phyloP scores from a whole-genome alignment of 2,797 vertebrate species.

The Serranus cabrilla region DNA sequence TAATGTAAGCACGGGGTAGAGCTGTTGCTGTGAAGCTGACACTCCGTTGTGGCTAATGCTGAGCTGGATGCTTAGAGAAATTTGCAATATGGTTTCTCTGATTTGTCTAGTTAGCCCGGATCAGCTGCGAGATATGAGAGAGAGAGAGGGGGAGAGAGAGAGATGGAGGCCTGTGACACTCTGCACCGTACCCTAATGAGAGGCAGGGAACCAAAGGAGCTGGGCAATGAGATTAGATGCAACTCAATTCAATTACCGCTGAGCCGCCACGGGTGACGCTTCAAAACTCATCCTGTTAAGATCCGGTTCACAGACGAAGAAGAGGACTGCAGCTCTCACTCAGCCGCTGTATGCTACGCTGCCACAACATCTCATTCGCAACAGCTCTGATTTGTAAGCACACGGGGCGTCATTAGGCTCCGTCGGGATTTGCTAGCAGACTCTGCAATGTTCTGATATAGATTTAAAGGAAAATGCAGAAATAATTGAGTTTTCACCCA shows the following conservation, averaged over 20 bases:
- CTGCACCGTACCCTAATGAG: conserved; percentile 78
- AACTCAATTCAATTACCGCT: conserved; percentile 88
- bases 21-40: conserved; percentile 23
- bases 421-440: conserved; percentile 61
- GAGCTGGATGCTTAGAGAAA: conserved; percentile 49
- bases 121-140: conserved; percentile 66
- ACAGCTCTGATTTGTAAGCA: conserved; percentile 70
- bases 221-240: conserved; percentile 88
- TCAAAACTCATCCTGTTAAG: conserved; percentile 89
- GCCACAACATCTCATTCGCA: conserved; percentile 68
- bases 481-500: conserved; percentile 72
- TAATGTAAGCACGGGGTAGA: conserved; percentile 14
- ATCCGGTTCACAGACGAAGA: conserved; percentile 78
- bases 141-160: conserved; percentile 37
- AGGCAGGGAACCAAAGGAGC: conserved; percentile 79
- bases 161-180: conserved; percentile 71
- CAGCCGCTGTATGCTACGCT: conserved; percentile 51
- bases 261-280: conserved; percentile 86
- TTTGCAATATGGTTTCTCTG: conserved; percentile 66
- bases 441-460: conserved; percentile 57
- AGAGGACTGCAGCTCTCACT: conserved; percentile 66
- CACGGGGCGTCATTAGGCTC: conserved; percentile 62
- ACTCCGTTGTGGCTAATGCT: conserved; percentile 29
- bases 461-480: conserved; percentile 61
- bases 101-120: conserved; percentile 74